A percentile compares a stretch with the other conserved stretches of the same genome.
Conservation (phyloP, 2,888 invertebrate genomes). For the Harpalus rufipes region DNA sequence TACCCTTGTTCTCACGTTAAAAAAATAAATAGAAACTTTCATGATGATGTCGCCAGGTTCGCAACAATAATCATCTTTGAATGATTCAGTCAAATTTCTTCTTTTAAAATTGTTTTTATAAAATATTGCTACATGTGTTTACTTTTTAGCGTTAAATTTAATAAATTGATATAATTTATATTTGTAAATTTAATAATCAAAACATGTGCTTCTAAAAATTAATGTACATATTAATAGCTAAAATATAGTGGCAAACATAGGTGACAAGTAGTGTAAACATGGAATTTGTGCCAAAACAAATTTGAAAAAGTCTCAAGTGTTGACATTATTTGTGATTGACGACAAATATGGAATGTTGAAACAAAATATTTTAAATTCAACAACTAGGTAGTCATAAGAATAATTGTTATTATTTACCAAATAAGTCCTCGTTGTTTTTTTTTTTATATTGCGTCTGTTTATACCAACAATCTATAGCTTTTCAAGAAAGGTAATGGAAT, state of each 20-base stretch:
- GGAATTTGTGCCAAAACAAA: constrained; percentile 32
- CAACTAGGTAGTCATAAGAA: neutral
- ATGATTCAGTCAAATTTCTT: too few relatives aligned
- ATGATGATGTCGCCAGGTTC: too few relatives aligned
- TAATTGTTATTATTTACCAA: neutral
- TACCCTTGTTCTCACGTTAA: neutral
- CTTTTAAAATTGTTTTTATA: too few relatives aligned
- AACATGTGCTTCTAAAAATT: neutral
- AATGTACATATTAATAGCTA: neutral
- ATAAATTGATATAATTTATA: too few relatives aligned
- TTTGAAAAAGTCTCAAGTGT: constrained; percentile 24
- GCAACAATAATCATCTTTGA: too few relatives aligned
- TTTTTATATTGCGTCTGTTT: too few relatives aligned
- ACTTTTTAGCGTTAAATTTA: too few relatives aligned
- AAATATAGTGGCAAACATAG: constrained; percentile 8
- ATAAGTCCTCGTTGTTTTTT: too few relatives aligned
- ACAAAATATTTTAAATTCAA: constrained; percentile 18
- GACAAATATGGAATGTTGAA: constrained; percentile 25
- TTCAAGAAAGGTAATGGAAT: too few relatives aligned
- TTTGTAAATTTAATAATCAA: too few relatives aligned
- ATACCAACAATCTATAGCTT: too few relatives aligned
- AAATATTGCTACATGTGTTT: too few relatives aligned
- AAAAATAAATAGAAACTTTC: neutral
- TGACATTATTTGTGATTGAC: constrained; percentile 20
- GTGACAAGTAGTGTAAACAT: constrained; percentile 19